Base-by-base conservation (phyloP, 1,140 invertebrate genomes). In the Diabrotica undecimpunctata region DNA sequence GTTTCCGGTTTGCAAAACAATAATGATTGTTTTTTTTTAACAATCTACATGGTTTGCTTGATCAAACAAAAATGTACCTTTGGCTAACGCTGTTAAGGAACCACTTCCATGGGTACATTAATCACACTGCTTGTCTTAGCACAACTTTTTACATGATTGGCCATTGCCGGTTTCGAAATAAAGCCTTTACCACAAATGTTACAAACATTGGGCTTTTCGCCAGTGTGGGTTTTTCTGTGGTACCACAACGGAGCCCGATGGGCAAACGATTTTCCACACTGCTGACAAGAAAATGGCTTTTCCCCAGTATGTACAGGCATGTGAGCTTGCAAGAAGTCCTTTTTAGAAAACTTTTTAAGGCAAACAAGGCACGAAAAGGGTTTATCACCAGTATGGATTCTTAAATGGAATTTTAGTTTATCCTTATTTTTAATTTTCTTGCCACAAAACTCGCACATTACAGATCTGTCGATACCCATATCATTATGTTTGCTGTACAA, bases 361-460 rank as follows among this genome's bases (percentile, higher is more conserved):
- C 84, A 85, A 25, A 61, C 36, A 7, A 61, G 13, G 25, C 59
- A 61, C 6, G 59, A 61, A n/a, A 61, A 61, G 41, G 59, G 59
- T 36, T 61, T 61, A 25, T 61, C 59, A 6, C 59, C 59, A 3
- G 41, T 51, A 39, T 90, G 88, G 10, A 88, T 88, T n/a, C 86
- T 77, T 50, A 84, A 74, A 68, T 89, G 87, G 70, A 86, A 86
- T 75, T 87, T 88, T 58, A 89, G 78, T 59, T 88, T 85, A 54
- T 88, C 86, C 0, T 83, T 80, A 38, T 81, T 84, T 52, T 84
- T 84, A 56, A 95, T 85, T 64, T 87, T 86, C 79, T 94, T 93
- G 13, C 86, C 86, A 77, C 91, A 92, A 37, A 90, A 85, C 69
- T 87, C 84, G 77, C 87, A 88, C 0, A 85, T 55, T 10, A 83